Conservation (phyloP, 1,140 invertebrate genomes). For the Cyclargus thomasi region DNA sequence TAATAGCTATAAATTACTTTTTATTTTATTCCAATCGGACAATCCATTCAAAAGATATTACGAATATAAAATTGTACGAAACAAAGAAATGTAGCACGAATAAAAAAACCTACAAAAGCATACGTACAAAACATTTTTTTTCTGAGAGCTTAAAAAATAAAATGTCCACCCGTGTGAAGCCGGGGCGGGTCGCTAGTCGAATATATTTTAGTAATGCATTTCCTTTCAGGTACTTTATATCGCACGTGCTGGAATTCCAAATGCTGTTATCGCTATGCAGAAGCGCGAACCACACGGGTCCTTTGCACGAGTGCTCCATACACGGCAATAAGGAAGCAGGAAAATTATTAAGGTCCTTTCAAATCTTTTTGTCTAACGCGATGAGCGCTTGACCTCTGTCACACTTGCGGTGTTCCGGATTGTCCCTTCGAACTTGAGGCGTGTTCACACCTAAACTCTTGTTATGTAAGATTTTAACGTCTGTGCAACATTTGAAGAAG, state of each 20-base stretch:
- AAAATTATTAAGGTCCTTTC: slow-evolving; percentile 57
- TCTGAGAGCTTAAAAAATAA: no score
- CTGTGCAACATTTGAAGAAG: no score
- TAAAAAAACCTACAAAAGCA: no score
- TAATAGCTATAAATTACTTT: no score
- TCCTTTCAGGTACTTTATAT: slow-evolving; percentile 79
- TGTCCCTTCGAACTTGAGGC: neutral
- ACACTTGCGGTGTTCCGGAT: neutral
- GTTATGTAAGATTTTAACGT: no score
- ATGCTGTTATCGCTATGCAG: slow-evolving; percentile 80
- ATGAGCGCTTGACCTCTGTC: neutral
- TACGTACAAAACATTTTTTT: no score
- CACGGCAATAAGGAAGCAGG: slow-evolving; percentile 59
- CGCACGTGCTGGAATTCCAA: slow-evolving; percentile 81
- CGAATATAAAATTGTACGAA: no score
- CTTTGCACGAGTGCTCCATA: slow-evolving; percentile 59
- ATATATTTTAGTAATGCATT: slow-evolving; percentile 23
- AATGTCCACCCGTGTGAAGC: no score
- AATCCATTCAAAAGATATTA: no score
- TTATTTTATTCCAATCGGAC: no score
- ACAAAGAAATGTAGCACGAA: no score
- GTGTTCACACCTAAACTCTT: neutral
- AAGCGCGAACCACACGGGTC: slow-evolving; percentile 65
- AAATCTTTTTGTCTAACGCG: slow-evolving; percentile 10
- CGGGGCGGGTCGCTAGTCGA: no score